These are phyloP conservation scores for Itoplectis maculator DNA, from an alignment of 2,888 invertebrate genomes.

Conservation along the genomic window DNA sequence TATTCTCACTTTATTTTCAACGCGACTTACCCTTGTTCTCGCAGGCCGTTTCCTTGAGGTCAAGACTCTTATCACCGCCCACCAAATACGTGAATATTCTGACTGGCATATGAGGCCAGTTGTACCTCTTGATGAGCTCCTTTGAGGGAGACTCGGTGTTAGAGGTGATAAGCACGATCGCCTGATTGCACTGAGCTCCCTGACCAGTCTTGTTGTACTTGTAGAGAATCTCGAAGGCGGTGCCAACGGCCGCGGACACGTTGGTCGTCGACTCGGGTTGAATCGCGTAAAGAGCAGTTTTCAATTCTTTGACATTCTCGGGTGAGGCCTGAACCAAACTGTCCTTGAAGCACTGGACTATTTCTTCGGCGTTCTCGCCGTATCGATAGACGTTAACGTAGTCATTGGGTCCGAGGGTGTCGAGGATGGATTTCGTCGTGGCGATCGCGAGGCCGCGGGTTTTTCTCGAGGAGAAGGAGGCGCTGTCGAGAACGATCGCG, in stretches of 20 bases:
- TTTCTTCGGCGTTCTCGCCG: conserved; percentile 92
- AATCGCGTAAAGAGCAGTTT: conserved; percentile 90
- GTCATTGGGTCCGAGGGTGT: conserved; percentile 98
- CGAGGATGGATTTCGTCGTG: conserved; percentile 95
- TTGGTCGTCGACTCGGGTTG: conserved; percentile 93
- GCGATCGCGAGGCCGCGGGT: conserved; percentile 94
- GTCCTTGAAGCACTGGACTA: conserved; percentile 96
- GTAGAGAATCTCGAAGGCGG: conserved; percentile 96
- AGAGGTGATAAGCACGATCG: conserved; percentile 98
- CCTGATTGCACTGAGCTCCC: conserved; percentile 98
- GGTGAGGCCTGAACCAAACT: conserved; percentile 94
- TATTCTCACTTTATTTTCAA: not conserved
- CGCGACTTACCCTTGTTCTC: conserved; percentile 93
- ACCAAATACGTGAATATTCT: conserved; percentile 98
- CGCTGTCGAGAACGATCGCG: conserved; percentile 97
- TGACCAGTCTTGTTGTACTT: conserved; percentile 94
- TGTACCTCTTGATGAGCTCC: conserved; percentile 91
- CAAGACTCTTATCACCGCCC: conserved; percentile 95
- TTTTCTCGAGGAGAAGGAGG: conserved; percentile 93
- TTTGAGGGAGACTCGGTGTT: conserved; percentile 91
- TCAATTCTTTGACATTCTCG: conserved; percentile 93
- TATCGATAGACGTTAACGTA: conserved; percentile 98
- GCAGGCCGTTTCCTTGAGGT: conserved; percentile 98
- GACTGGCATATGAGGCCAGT: conserved; percentile 97
- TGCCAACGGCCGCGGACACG: conserved; percentile 95